Base-by-base conservation (phyloP, 2,888 invertebrate genomes). In the Brenthis daphne region DNA sequence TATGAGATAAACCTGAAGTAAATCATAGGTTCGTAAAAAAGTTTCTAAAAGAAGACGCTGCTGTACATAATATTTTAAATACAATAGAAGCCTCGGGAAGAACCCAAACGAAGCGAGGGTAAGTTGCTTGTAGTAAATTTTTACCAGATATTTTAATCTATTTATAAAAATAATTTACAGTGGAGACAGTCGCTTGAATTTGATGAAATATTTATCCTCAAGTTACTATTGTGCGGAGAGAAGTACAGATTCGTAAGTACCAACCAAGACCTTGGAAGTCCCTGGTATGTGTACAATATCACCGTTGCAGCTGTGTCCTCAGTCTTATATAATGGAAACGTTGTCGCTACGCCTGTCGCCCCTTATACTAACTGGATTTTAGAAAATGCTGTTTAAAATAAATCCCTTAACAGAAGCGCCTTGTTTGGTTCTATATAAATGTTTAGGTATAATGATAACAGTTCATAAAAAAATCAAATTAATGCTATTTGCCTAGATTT, bases 341-440 rank as follows among this genome's bases (percentile, higher is more conserved):
- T 60, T 8, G 11, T 60, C 0, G 58, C 58, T n/a, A 60, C 48
- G n/a, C 58, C 58, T 4, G 48, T 60, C 48, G 58, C 48, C 4
- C 58, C 58, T 11, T n/a, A 60, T 14, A n/a, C 48, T 8, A 24
- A 60, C 11, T 60, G 58, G 58, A 60, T 60, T n/a, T 47, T 60
- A 14, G 29, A 48, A 60, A 60, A 48, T 20, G 58, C 58, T 11
- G 29, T 29, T n/a, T 60, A 29, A 29, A 47, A 11, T 29, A 16
- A 16, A 51, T 0, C 6, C 8, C 33, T 6, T 12, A 20, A 12
- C 12, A 57, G 24, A 48, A 48, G 37, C 11, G 37, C 0, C 37
- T 11, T 43, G 37, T 43, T 43, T 43, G 11, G 11, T 43, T 43
- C 6, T 43, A 11, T 8, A 43, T 6, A 37, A 29, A 29, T 29